phyloP scores from a whole-genome alignment of 2,888 invertebrate genomes.

The Ennomos quercinarius region DNA sequence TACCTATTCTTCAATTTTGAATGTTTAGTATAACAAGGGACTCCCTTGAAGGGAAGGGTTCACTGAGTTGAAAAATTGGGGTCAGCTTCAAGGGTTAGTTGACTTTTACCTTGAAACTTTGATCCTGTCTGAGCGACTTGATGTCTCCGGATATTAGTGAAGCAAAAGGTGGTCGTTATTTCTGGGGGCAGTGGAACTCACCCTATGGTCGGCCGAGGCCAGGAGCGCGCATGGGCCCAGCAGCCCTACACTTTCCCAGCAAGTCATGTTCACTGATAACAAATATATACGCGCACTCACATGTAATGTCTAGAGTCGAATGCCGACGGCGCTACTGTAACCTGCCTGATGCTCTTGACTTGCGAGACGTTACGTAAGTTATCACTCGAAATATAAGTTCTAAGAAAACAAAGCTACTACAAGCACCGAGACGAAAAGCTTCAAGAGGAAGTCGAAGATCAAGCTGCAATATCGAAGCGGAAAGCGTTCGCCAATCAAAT shows the following conservation, averaged over 20 bases:
- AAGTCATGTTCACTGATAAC: conserved; percentile 73
- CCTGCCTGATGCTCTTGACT: conserved; percentile 67
- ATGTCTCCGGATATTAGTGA: conserved; percentile 6
- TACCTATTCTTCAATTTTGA: neutral
- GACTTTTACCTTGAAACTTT: conserved; percentile 39
- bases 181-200: conserved; percentile 59
- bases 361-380: conserved; percentile 74
- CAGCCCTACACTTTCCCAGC: conserved; percentile 83
- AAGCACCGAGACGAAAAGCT: conserved; percentile 63
- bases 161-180: conserved; percentile 19
- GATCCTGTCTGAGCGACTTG: conserved; percentile 24
- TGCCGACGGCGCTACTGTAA: conserved; percentile 62
- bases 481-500: conserved; percentile 81
- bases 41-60: too few species aligned
- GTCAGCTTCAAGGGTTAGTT: conserved; percentile 41
- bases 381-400: conserved; percentile 55
- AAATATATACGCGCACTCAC: conserved; percentile 54
- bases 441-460: conserved; percentile 68
- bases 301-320: conserved; percentile 46
- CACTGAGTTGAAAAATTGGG: conserved; percentile 50
- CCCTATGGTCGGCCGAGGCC: conserved; percentile 78
- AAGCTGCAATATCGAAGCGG: conserved; percentile 79
- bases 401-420: conserved; percentile 71
- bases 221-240: conserved; percentile 83
- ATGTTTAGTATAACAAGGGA: conserved; percentile 13